Conservation (phyloP, 1,140 invertebrate genomes). For the Caenorhabditis latens region DNA sequence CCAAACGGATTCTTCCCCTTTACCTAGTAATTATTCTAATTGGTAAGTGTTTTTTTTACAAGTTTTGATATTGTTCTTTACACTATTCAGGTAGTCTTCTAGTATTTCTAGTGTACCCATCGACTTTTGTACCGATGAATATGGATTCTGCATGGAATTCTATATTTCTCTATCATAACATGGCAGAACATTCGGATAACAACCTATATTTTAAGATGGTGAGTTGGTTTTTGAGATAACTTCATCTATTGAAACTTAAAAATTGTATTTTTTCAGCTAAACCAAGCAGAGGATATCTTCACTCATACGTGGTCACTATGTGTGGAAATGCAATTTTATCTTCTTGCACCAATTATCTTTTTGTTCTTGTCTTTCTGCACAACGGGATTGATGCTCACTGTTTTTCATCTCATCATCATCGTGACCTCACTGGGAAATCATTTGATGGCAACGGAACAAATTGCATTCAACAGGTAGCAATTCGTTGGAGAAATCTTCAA, state of each 20-base stretch:
- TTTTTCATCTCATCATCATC: neutral
- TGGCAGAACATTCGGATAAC: conserved; percentile 31
- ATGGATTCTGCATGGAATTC: conserved; percentile 31
- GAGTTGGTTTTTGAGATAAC: neutral
- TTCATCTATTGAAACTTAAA: too few relatives aligned
- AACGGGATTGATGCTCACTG: neutral
- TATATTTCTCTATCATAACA: conserved; percentile 33
- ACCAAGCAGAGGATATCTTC: conserved; percentile 56
- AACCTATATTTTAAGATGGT: conserved; percentile 50
- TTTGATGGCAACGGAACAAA: conserved; percentile 9
- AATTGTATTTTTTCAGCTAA: conserved; percentile 19
- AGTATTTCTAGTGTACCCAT: neutral
- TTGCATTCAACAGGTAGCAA: conserved; percentile 19
- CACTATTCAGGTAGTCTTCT: conserved; percentile 6
- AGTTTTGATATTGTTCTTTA: neutral
- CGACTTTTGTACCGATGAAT: conserved; percentile 38
- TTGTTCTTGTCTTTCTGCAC: conserved; percentile 5
- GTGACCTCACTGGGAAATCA: conserved; percentile 37
- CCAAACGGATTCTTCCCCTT: conserved; percentile 51
- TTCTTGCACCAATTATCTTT: conserved; percentile 32
- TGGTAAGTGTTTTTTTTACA: neutral
- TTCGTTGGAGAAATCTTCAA: neutral
- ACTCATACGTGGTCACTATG: conserved; percentile 58
- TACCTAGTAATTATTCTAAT: conserved; percentile 31
- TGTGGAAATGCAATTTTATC: conserved; percentile 56